These are phyloP conservation scores for Apamea sordens DNA, from an alignment of 2,888 invertebrate genomes.

Conservation along the genomic window DNA sequence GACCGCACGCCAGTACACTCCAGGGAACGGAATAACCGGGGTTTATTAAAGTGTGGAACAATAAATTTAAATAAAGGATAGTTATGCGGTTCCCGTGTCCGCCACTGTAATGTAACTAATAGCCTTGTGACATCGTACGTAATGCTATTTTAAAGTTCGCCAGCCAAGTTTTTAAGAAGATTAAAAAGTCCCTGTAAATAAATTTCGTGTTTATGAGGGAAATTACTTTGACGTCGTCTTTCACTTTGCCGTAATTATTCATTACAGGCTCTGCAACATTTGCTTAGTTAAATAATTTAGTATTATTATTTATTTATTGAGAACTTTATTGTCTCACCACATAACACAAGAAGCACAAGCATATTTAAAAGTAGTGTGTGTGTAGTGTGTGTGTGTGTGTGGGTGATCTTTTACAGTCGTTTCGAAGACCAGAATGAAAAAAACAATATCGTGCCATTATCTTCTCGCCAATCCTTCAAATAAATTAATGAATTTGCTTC, in stretches of 20 bases:
- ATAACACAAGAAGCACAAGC: background rate
- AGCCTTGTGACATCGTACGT: slow-evolving; percentile 66
- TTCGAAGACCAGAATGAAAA: background rate
- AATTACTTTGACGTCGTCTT: slow-evolving; percentile 22
- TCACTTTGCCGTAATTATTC: background rate
- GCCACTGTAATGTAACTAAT: slow-evolving; percentile 80
- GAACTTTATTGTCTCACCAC: background rate
- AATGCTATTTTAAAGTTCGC: slow-evolving; percentile 59
- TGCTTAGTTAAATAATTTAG: no score
- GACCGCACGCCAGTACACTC: slow-evolving; percentile 74
- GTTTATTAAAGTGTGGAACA: slow-evolving; percentile 84
- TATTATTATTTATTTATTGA: background rate
- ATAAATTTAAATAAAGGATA: slow-evolving; percentile 89
- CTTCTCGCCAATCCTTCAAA: background rate
- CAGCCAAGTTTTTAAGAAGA: slow-evolving; percentile 48
- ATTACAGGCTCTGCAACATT: background rate
- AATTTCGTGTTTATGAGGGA: slow-evolving; percentile 25
- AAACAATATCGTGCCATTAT: background rate
- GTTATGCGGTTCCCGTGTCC: slow-evolving; percentile 87
- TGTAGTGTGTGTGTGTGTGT: no score
- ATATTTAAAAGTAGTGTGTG: background rate
- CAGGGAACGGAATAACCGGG: slow-evolving; percentile 75
- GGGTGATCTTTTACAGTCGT: background rate
- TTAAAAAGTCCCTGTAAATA: slow-evolving; percentile 55
- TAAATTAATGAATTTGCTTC: background rate